A percentile compares a stretch with the other conserved stretches of the same genome.
Evolutionary conservation across 2,888 invertebrate genomes (phyloP).

Genomic region (Pachymerium ferrugineum): DNA sequence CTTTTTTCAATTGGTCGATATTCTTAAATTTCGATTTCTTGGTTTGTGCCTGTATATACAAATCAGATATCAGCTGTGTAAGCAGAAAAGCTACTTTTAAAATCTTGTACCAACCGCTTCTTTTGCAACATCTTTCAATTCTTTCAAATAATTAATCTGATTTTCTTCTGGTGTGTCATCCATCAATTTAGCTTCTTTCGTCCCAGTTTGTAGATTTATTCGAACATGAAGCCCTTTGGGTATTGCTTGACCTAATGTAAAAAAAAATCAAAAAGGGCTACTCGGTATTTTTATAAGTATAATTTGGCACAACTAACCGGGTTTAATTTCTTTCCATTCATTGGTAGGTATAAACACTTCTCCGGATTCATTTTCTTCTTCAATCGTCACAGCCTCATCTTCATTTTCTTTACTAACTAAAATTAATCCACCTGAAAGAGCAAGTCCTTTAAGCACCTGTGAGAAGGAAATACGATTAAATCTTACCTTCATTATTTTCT

Average conservation of each 20-base stretch:
- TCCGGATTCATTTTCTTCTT: neutral
- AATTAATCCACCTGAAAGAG: neutral
- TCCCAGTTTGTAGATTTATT: constrained; percentile 67
- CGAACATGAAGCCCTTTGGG: constrained; percentile 69
- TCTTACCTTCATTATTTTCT: no score
- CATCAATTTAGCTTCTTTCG: constrained; percentile 67
- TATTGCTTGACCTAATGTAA: constrained; percentile 59
- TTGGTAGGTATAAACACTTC: neutral
- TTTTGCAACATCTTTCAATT: constrained; percentile 46
- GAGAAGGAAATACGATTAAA: no score
- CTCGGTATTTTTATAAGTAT: neutral
- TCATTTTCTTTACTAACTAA: neutral
- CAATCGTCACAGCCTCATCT: neutral
- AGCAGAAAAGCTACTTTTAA: neutral
- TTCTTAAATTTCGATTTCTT: constrained; percentile 48
- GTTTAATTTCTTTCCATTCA: constrained; percentile 29
- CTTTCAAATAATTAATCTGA: constrained; percentile 43
- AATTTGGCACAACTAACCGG: neutral
- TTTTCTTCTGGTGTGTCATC: constrained; percentile 46
- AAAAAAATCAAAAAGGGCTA: neutral
- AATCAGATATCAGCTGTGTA: neutral
- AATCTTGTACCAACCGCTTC: neutral
- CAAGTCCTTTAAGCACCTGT: no score
- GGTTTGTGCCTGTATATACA: neutral
- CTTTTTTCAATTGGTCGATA: constrained; percentile 61